Percentiles rank a stretch among this genome's conserved stretches.
Conservation (phyloP, 2,113 vertebrate species). For the Callaeas wilsoni region DNA sequence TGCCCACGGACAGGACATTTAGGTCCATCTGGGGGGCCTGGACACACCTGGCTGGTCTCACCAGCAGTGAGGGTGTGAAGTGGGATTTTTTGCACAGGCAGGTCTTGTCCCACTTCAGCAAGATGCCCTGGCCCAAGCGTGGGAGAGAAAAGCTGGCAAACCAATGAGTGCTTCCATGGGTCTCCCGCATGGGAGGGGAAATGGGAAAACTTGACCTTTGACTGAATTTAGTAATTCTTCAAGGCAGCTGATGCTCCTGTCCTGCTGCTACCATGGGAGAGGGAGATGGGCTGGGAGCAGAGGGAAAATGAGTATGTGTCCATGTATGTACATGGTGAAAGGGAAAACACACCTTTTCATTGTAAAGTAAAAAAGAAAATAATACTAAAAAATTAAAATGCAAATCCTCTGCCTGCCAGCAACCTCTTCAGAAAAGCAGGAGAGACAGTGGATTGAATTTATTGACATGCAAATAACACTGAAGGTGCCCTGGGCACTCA, state of each 20-base stretch:
- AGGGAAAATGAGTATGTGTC: background rate
- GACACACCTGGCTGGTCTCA: background rate
- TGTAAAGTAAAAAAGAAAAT: background rate
- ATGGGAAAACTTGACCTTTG: background rate
- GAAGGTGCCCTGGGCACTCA: constrained; percentile 6
- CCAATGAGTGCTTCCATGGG: background rate
- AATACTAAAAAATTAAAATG: background rate
- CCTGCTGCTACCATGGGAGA: background rate
- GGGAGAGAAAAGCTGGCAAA: background rate
- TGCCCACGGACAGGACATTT: accelerated
- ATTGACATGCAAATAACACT: background rate
- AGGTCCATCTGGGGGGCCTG: background rate
- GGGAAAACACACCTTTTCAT: background rate
- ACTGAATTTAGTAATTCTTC: background rate
- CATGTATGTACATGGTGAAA: accelerated
- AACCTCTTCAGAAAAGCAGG: background rate
- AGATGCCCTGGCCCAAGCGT: background rate
- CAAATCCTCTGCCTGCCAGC: background rate
- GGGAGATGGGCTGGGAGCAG: background rate
- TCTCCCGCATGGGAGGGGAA: background rate
- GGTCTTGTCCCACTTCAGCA: background rate
- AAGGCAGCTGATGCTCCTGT: background rate
- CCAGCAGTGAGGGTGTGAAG: background rate
- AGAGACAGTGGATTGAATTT: background rate
- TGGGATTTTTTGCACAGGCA: background rate